Conservation (phyloP, 2,888 invertebrate genomes). For the Schizotus pectinicornis region DNA sequence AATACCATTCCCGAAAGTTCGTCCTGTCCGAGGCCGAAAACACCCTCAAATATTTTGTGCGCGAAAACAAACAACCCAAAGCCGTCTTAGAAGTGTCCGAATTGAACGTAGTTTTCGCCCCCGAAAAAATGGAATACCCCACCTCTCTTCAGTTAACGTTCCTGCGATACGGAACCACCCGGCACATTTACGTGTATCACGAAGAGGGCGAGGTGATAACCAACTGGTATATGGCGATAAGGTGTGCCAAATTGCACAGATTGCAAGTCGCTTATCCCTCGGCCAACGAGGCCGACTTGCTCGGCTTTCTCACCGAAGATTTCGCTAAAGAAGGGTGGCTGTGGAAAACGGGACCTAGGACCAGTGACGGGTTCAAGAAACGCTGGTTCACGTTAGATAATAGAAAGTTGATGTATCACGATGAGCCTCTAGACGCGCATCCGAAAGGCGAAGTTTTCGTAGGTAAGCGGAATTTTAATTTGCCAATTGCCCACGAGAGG, state of each 20-base stretch:
- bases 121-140: slow-evolving; percentile 71
- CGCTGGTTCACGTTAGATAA: slow-evolving; percentile 90
- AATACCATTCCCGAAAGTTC: slow-evolving; percentile 84
- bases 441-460: slow-evolving; percentile 92
- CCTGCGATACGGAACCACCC: slow-evolving; percentile 82
- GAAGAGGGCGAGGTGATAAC: slow-evolving; percentile 85
- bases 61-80: slow-evolving; percentile 81
- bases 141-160: slow-evolving; percentile 87
- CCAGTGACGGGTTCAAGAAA: slow-evolving; percentile 81
- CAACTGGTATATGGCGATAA: slow-evolving; percentile 72
- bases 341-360: slow-evolving; percentile 86
- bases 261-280: slow-evolving; percentile 85
- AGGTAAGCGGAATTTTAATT: slow-evolving; percentile 58
- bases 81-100: slow-evolving; percentile 81
- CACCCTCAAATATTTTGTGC: slow-evolving; percentile 77
- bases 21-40: slow-evolving; percentile 81
- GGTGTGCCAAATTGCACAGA: slow-evolving; percentile 84
- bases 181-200: slow-evolving; percentile 87
- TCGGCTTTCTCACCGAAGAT: slow-evolving; percentile 77
- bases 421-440: slow-evolving; percentile 84
- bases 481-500: neutral
- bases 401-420: slow-evolving; percentile 91
- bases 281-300: slow-evolving; percentile 73
- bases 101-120: slow-evolving; percentile 84
- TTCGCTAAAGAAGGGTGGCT: slow-evolving; percentile 88